Evolutionary conservation across 2,888 invertebrate genomes (phyloP), one percentile per base, ranked within the genome.

Genomic region (Antitype chi): DNA sequence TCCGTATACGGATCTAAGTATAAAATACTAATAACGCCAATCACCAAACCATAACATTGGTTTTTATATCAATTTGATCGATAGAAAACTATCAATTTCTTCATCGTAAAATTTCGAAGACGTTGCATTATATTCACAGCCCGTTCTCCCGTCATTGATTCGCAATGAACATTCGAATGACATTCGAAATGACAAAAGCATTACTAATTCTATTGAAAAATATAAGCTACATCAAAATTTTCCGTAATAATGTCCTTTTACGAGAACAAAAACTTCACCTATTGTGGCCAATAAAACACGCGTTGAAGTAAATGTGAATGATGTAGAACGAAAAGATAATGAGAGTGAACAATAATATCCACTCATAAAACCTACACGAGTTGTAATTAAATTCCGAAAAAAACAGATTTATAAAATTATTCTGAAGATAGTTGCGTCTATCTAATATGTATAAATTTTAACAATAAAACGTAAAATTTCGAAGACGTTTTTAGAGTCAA

Each of bases 311-410:
- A 0, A 96, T 94, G 71, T 96, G 95, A 64, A 95, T 76, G 2
- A 95, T 81, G 63, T 96, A 96, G 62, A 95, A 91, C 4, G 91
- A 90, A 88, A 94, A 95, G 76, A 95, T 95, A 70, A 96, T 79
- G 5, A 94, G 82, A 57, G 94, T 93, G 91, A 94, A 95, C 92
- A 96, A 94, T 95, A 95, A 38, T 38, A 38, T 95, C 94, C 94
- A 98, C 98, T 98, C 97, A 99, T 20, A 17, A 15, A 11, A 38
- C n/a, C 20, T 8, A 63, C 23, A 28, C 66, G 28, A 49, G n/a
- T n/a, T 32, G 67, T 70, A n/a, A 47, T 49, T 49, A 13, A 49
- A 47, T 49, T 7, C 47, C 25, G 66, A 64, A 23, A 15, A 47
- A 28, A 11, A 11, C 11, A 9, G 11, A 11, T 47, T 13, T 47